These are phyloP conservation scores for Microctenopoma stevenorrisi DNA, from an alignment of 2,797 vertebrate species.

Conservation along the genomic window DNA sequence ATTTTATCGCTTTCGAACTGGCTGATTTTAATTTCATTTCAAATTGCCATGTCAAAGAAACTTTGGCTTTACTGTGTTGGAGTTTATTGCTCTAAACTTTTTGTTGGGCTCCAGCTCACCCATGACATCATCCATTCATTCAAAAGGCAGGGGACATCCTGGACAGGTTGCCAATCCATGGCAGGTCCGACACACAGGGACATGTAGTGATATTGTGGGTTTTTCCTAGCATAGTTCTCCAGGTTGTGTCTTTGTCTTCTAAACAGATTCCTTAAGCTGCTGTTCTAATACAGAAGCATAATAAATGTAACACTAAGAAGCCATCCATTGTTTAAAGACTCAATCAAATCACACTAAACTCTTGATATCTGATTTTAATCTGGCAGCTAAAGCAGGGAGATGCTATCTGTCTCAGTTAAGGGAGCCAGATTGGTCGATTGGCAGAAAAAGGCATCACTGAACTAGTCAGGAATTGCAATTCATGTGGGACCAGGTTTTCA, in stretches of 20 bases:
- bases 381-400: background rate
- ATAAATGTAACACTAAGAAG: background rate
- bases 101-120: no score
- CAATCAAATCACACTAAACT: slow-evolving; percentile 9
- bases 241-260: background rate
- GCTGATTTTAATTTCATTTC: no score
- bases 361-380: slow-evolving; percentile 2
- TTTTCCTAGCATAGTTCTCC: background rate
- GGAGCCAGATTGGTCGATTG: slow-evolving; percentile 15
- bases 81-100: no score
- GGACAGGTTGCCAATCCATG: no score
- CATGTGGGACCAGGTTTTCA: slow-evolving; percentile 11
- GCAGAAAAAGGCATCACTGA: slow-evolving; percentile 9
- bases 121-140: no score
- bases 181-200: no score
- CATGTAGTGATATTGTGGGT: background rate
- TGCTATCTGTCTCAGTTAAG: slow-evolving; percentile 21
- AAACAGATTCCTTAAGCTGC: background rate
- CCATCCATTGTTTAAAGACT: slow-evolving; percentile 5
- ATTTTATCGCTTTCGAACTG: no score
- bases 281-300: background rate
- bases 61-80: no score
- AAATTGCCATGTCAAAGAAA: no score
- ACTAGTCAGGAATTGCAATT: slow-evolving; percentile 8
- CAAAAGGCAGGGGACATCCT: no score